Percentiles rank a stretch among this genome's conserved stretches.
phyloP scores from a whole-genome alignment of 2,888 invertebrate genomes.

The Pomacea canaliculata region DNA sequence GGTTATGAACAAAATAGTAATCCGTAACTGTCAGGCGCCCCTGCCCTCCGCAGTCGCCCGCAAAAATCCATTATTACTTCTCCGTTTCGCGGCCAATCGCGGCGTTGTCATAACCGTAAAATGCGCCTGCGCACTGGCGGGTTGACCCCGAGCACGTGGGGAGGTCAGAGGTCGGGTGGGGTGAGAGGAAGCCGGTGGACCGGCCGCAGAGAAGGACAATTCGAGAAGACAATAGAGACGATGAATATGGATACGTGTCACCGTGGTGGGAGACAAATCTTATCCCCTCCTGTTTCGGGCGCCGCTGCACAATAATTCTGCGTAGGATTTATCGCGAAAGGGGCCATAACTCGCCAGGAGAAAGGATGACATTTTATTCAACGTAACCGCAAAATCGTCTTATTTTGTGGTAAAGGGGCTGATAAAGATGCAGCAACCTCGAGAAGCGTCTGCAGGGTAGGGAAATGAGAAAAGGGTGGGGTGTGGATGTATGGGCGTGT shows the following conservation, averaged over 20 bases:
- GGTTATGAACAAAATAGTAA: conserved; percentile 19
- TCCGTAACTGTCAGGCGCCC: conserved; percentile 19
- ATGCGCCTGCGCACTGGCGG: conserved; percentile 14
- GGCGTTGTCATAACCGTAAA: conserved; percentile 19
- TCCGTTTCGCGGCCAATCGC: conserved; percentile 12
- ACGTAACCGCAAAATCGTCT: background rate
- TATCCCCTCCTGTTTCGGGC: conserved; percentile 4
- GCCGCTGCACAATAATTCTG: background rate
- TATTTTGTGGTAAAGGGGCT: too few relatives aligned
- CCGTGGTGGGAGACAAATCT: background rate
- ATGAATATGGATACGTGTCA: conserved; percentile 19
- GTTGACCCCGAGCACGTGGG: conserved; percentile 6
- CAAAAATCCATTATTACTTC: conserved; percentile 24
- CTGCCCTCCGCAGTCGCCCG: conserved; percentile 7
- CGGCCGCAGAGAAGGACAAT: background rate
- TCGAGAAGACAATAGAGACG: conserved; percentile 14
- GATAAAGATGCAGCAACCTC: too few relatives aligned
- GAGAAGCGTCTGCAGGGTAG: too few relatives aligned
- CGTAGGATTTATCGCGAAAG: background rate
- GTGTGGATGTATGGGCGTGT: too few relatives aligned
- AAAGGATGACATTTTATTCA: background rate
- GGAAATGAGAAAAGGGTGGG: too few relatives aligned
- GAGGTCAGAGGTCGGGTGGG: background rate
- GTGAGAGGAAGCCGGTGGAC: background rate
- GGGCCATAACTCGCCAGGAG: background rate